phyloP scores from a whole-genome alignment of 2,797 vertebrate species.

The Anableps anableps region DNA sequence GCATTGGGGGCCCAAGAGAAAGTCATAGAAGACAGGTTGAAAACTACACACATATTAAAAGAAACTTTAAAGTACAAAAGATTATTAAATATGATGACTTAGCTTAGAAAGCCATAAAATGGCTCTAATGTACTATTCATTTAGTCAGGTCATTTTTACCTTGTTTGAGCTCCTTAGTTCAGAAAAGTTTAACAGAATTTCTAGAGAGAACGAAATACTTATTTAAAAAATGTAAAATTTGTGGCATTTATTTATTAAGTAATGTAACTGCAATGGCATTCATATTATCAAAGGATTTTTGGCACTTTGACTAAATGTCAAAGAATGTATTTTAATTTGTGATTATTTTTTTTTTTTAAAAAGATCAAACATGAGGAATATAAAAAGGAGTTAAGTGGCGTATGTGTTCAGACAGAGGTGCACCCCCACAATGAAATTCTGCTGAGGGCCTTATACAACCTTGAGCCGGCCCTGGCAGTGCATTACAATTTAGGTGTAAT shows the following conservation, averaged over 20 bases:
- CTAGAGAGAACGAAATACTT: too few species aligned
- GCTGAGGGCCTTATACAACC: not conserved
- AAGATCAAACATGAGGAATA: not conserved
- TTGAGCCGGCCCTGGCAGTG: slow-evolving; percentile 14
- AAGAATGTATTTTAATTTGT: not conserved
- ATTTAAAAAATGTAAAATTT: not conserved
- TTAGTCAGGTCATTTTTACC: not conserved
- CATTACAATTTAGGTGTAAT: slow-evolving; percentile 43
- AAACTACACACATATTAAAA: too few species aligned
- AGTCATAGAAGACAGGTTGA: not conserved
- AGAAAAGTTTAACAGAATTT: too few species aligned
- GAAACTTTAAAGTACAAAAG: too few species aligned
- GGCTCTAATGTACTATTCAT: not conserved
- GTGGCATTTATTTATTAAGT: too few species aligned
- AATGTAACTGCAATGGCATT: not conserved
- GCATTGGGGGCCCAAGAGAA: not conserved
- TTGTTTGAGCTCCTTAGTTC: too few species aligned
- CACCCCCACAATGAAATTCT: not conserved
- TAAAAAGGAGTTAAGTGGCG: not conserved
- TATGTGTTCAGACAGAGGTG: not conserved
- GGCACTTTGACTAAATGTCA: not conserved
- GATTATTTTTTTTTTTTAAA: too few species aligned
- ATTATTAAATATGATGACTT: too few species aligned
- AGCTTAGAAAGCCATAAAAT: not conserved
- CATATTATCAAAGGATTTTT: too few species aligned